Percentiles rank a stretch among this genome's conserved stretches.
Conservation (phyloP, 1,140 invertebrate genomes). For the Semibalanus balanoides region DNA sequence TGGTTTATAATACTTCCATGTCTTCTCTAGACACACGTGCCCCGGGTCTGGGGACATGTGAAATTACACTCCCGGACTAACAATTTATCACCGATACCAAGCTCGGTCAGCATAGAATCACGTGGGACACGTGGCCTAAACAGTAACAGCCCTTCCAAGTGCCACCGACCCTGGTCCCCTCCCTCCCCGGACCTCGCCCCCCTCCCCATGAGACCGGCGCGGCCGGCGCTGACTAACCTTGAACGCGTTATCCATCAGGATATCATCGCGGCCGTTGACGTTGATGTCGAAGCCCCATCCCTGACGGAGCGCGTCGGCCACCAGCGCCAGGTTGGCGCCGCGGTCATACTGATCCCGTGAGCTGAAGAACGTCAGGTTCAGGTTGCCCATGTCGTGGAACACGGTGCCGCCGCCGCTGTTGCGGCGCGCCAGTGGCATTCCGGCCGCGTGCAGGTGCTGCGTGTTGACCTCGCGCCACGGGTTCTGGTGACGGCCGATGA, state of each 20-base stretch:
- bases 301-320: slow-evolving; percentile 58
- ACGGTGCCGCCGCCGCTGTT: slow-evolving; percentile 94
- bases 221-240: slow-evolving; percentile 46
- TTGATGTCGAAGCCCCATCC: slow-evolving; percentile 58
- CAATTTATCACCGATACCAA: too few relatives aligned
- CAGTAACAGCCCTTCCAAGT: too few relatives aligned
- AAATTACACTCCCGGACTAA: too few relatives aligned
- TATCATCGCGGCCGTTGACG: slow-evolving; percentile 64
- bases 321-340: slow-evolving; percentile 67
- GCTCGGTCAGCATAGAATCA: too few relatives aligned
- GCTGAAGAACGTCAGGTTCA: slow-evolving; percentile 84
- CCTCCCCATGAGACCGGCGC: too few relatives aligned
- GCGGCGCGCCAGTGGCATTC: slow-evolving; percentile 60
- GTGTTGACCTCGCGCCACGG: slow-evolving; percentile 84
- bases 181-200: neutral
- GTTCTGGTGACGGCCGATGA: slow-evolving; percentile 93
- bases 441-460: slow-evolving; percentile 38
- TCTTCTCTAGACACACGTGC: too few relatives aligned
- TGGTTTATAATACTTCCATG: too few relatives aligned
- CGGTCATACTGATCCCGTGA: slow-evolving; percentile 59
- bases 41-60: too few relatives aligned
- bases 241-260: slow-evolving; percentile 57
- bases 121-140: too few relatives aligned
- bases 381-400: slow-evolving; percentile 85
- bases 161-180: too few relatives aligned